These are phyloP conservation scores for Arctopsyche grandis DNA, from an alignment of 1,140 invertebrate genomes.

Conservation along the genomic window DNA sequence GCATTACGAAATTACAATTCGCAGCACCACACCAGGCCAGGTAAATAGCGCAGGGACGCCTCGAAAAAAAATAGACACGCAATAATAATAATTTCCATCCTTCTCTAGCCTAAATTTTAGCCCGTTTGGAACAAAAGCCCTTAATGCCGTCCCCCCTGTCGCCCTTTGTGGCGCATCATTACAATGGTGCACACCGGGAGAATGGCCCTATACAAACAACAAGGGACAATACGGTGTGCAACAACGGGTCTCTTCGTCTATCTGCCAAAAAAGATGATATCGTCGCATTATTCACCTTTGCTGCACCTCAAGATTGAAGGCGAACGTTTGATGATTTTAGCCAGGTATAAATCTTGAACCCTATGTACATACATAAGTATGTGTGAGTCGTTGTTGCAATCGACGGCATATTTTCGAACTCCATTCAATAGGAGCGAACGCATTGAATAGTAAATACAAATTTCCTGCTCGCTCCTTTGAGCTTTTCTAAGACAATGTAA, in stretches of 20 bases:
- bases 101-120: conserved; percentile 46
- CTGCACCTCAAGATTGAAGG: conserved; percentile 15
- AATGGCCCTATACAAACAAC: conserved; percentile 52
- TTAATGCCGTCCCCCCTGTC: conserved; percentile 35
- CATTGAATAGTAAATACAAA: too few relatives aligned
- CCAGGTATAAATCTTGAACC: conserved; percentile 35
- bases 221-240: conserved; percentile 40
- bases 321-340: conserved; percentile 11
- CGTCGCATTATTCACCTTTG: conserved; percentile 36
- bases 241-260: neutral
- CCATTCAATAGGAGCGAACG: too few relatives aligned
- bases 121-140: conserved; percentile 47
- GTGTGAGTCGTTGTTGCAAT: neutral
- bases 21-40: conserved; percentile 39
- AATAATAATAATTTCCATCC: conserved; percentile 46
- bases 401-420: too few relatives aligned
- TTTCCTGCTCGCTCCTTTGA: too few relatives aligned
- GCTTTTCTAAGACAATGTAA: too few relatives aligned
- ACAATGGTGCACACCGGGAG: conserved; percentile 49
- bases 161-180: conserved; percentile 43
- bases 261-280: conserved; percentile 39
- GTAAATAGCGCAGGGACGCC: conserved; percentile 24
- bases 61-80: conserved; percentile 41
- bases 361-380: neutral
- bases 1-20: conserved; percentile 13